Base-by-base conservation (phyloP, 2,113 vertebrate species). In the Podarcis raffonei region DNA sequence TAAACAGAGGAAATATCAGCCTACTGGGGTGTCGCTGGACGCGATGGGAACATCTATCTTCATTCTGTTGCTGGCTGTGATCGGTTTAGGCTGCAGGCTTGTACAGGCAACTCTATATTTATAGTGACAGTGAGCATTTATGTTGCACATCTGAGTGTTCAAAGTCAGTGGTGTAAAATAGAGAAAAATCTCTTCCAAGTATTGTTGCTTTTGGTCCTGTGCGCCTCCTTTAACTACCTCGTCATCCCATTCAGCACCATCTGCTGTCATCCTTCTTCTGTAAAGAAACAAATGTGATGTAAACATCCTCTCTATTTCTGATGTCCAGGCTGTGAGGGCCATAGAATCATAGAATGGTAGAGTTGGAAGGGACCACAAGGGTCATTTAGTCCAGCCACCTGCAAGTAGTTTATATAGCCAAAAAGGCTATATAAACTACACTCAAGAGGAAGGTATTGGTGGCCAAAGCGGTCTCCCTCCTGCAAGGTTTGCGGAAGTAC, bases 11-110 rank as follows among this genome's bases (percentile, higher is more conserved):
- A 96, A 96, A 89, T 79, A 92, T 92, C 85, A 87, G 87, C 95
- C 97, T 95, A 95, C 92, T 92, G 94, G 92, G 94, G 91, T 93
- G 94, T 95, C 91, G 92, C 89, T 94, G 95, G 93, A 94, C 96
- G 95, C 95, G 95, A 97, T 3, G 77, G 96, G 93, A 95, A 95
- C 94, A 95, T 93, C 92, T 94, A 90, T 96, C 95, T 93, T 90
- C 84, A 85, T 94, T 96, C 93, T 95, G 94, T 91, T 84, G 77
- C 85, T 91, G 77, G 80, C 83, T 92, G 78, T 65, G 84, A 90
- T 89, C 93, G 75, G 92, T 37, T 25, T 68, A 0, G 0, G 87
- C 79, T 65, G 59, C 72, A 20, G 57, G 37, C 27, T 65, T 88
- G 37, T 8, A 68, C 20, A 23, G 8, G 13, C 23, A 5, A 35